phyloP scores from a whole-genome alignment of 2,888 invertebrate genomes.

The Drosophila setosimentum region DNA sequence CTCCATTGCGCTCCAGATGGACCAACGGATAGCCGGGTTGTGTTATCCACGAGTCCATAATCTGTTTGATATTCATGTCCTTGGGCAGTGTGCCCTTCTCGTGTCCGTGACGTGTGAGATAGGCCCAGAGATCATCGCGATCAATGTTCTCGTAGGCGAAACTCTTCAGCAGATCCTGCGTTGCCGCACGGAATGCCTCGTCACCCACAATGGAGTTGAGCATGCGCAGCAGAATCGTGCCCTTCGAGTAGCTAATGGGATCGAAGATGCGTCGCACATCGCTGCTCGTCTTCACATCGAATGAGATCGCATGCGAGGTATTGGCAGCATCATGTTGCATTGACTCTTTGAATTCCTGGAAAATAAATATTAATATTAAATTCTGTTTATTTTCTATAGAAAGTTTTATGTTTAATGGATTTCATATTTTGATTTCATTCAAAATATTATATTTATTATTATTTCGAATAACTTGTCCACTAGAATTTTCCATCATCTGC shows the following conservation, averaged over 20 bases:
- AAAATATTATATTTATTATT: too few relatives aligned
- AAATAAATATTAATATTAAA: not conserved
- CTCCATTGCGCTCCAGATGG: slow-evolving; percentile 85
- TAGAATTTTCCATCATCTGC: too few relatives aligned
- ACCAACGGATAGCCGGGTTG: slow-evolving; percentile 90
- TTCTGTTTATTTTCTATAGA: too few relatives aligned
- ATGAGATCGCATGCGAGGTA: slow-evolving; percentile 89
- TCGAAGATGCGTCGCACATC: slow-evolving; percentile 90
- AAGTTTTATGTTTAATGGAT: too few relatives aligned
- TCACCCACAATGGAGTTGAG: slow-evolving; percentile 90
- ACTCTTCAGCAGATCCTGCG: slow-evolving; percentile 86
- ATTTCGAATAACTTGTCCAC: too few relatives aligned
- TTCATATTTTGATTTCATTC: too few relatives aligned
- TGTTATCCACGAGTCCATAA: slow-evolving; percentile 90
- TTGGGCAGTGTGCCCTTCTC: slow-evolving; percentile 82
- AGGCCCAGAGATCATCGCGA: slow-evolving; percentile 88
- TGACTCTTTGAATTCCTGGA: slow-evolving; percentile 86
- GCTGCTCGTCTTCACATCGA: slow-evolving; percentile 87
- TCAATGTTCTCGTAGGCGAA: slow-evolving; percentile 88
- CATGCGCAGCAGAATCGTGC: slow-evolving; percentile 90
- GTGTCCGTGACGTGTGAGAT: slow-evolving; percentile 87
- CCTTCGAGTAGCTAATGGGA: slow-evolving; percentile 90
- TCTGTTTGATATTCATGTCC: slow-evolving; percentile 86
- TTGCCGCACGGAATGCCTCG: slow-evolving; percentile 86
- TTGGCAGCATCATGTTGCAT: slow-evolving; percentile 88